Percentiles rank a stretch among this genome's conserved stretches.
Conservation (phyloP, 53 echinoderm and acorn worm species). For the Luidia sarsii region DNA sequence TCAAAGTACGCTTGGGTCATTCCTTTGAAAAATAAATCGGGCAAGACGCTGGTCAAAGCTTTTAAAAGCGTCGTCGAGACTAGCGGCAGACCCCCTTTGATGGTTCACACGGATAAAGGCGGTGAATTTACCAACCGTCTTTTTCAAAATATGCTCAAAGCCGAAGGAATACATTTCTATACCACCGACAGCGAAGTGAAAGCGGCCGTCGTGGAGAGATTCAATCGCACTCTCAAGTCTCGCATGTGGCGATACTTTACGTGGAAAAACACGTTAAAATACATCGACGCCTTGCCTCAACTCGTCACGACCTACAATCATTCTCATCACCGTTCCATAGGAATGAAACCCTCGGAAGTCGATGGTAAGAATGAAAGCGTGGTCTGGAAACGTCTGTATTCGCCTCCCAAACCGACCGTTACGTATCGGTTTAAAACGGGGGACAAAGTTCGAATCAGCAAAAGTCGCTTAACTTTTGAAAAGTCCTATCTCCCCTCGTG, state of each 20-base stretch:
- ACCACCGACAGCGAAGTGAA: conserved; percentile 64
- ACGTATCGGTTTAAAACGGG: conserved; percentile 42
- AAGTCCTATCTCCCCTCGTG: conserved; percentile 48
- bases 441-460: conserved; percentile 40
- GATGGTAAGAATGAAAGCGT: conserved; percentile 55
- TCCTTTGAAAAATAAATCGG: conserved; percentile 65
- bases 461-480: conserved; percentile 37
- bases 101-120: conserved; percentile 69
- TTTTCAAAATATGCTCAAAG: conserved; percentile 19
- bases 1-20: conserved; percentile 57
- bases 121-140: conserved; percentile 55
- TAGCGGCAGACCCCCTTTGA: conserved; percentile 44
- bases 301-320: conserved; percentile 63
- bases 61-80: conserved; percentile 33
- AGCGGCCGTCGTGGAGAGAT: conserved; percentile 48
- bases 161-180: conserved; percentile 51
- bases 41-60: conserved; percentile 34
- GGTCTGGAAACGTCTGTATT: conserved; percentile 60
- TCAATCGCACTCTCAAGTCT: conserved; percentile 38
- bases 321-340: conserved; percentile 50
- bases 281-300: conserved; percentile 46
- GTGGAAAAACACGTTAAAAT: conserved; percentile 33
- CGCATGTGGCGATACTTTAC: conserved; percentile 63
- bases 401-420: background rate
- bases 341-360: conserved; percentile 60